Evolutionary conservation across 2,113 vertebrate species (phyloP), one percentile per base, ranked within the genome.

Genomic region (Actenoides lindsayi): DNA sequence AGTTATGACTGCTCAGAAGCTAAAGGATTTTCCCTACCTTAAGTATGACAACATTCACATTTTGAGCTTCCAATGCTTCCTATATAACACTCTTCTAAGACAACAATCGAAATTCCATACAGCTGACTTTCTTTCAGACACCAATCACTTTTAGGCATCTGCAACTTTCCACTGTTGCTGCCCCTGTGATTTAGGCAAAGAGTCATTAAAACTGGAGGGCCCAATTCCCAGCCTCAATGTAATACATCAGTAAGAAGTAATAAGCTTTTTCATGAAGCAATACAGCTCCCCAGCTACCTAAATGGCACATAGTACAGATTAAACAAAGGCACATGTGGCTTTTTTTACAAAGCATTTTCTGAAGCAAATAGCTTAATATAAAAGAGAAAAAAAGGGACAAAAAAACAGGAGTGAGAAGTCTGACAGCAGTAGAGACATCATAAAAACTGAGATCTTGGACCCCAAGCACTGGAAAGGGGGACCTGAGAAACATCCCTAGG

Each of bases 231-330:
- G 57, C 37, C 74, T 89, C 74, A 79, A 48, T 79, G 53, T 71
- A 79, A 81, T 44, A 84, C 27, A 84, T 57, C 35, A 76, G 30
- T 59, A 92, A 82, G 89, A 93, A 84, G 86, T 59, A 95, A 91
- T 97, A 91, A 96, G 62, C 77, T 89, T 65, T 53, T 89, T 82
- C 82, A 82, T 79, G 87, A 91, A 89, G 84, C 87, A 85, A 6
- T 57, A 95, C 44, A 87, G 81, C 70, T 96, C 91, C 91, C 93
- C 62, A 76, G 95, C 41, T 73, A 96, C 87, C 91, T 65, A 94
- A 85, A 86, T 73, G 53, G 62, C 90, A 90, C 57, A 79, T 20
- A 27, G 37, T 67, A 84, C 87, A 91, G 59, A 90, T 91, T 91
- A 95, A 94, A 91, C 82, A 96, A 96, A 96, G 87, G 73, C 91